Conservation (phyloP, 2,888 invertebrate genomes). For the Cerastis rubricosa region DNA sequence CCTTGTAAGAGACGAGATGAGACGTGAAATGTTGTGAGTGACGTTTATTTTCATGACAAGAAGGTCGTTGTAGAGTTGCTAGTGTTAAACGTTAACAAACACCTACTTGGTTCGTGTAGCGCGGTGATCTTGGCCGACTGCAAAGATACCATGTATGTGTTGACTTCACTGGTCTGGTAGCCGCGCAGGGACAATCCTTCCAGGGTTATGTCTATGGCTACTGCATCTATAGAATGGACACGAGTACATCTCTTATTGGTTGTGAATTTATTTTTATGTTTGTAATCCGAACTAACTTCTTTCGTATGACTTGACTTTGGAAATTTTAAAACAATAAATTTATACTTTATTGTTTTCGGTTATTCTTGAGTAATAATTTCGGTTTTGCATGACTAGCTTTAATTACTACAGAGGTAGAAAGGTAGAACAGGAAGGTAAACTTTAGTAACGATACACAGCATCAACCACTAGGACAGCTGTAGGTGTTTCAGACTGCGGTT, state of each 20-base stretch:
- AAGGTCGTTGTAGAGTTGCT: background rate
- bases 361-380: too few species aligned
- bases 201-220: conserved; percentile 91
- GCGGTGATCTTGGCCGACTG: conserved; percentile 78
- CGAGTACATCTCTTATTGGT: background rate
- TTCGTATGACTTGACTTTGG: too few species aligned
- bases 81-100: conserved; percentile 1
- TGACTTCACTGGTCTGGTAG: conserved; percentile 73
- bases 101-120: conserved; percentile 79
- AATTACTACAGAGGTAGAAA: too few species aligned
- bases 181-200: conserved; percentile 88
- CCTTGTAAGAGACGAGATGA: too few species aligned
- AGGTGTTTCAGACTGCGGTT: too few species aligned
- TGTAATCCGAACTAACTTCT: background rate
- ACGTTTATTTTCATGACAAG: background rate
- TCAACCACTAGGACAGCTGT: too few species aligned
- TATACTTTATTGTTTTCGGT: too few species aligned
- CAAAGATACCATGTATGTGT: conserved; percentile 74
- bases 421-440: too few species aligned
- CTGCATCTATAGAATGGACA: conserved; percentile 84
- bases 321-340: too few species aligned
- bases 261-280: background rate
- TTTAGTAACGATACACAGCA: too few species aligned
- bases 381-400: too few species aligned
- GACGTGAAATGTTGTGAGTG: background rate